These are phyloP conservation scores for Mungos mungo DNA, from an alignment of 2,113 vertebrate species.

Conservation along the genomic window DNA sequence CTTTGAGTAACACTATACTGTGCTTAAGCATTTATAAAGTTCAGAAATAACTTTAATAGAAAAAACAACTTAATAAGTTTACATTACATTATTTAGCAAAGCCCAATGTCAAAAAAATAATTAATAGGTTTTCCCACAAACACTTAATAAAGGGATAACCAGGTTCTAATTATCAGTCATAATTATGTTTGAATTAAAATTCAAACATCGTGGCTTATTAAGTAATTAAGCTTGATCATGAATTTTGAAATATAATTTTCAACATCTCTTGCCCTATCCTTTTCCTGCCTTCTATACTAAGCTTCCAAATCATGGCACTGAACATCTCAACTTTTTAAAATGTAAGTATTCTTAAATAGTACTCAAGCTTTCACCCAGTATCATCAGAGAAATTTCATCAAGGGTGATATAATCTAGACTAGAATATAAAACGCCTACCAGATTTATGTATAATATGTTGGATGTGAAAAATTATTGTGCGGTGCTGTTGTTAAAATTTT, in stretches of 20 bases:
- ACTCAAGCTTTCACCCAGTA: not conserved
- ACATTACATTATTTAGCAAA: not conserved
- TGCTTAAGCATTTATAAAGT: not conserved
- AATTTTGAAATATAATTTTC: constrained; percentile 17
- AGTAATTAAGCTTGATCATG: not conserved
- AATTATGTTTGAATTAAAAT: not conserved
- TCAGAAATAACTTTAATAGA: not conserved
- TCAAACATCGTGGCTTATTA: not conserved
- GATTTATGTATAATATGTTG: not conserved
- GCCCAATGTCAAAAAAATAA: not conserved
- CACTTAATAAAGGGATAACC: not conserved
- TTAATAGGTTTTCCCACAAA: not conserved
- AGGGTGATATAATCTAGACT: not conserved
- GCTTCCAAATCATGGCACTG: not conserved
- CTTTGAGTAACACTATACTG: not conserved
- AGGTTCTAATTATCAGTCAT: not conserved
- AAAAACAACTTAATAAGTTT: not conserved
- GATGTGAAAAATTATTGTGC: not conserved
- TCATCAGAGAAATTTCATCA: not conserved
- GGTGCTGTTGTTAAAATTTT: not conserved
- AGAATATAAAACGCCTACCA: not conserved
- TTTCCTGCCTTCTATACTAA: not conserved
- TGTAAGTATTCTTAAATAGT: not conserved
- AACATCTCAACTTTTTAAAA: not conserved
- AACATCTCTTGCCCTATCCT: not conserved